phyloP scores from a whole-genome alignment of 2,797 vertebrate species.

The Typhlichthys eigenmanni region DNA sequence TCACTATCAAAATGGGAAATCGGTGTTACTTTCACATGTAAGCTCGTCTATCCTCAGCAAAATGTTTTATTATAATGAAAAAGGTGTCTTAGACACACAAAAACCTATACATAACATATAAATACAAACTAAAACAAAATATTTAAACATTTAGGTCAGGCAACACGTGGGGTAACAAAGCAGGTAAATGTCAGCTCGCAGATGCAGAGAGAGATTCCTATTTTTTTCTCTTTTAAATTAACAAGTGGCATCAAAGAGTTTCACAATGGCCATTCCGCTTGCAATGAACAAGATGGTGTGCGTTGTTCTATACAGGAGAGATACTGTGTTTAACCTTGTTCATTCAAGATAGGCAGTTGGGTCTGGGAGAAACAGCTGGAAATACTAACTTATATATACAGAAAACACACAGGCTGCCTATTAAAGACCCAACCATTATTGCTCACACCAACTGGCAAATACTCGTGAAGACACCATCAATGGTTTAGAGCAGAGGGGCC shows the following conservation, averaged over 20 bases:
- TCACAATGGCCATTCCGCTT: conserved; percentile 21
- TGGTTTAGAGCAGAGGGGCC: conserved; percentile 54
- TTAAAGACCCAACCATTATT: conserved; percentile 45
- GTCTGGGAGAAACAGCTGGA: conserved; percentile 10
- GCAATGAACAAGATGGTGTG: conserved; percentile 10
- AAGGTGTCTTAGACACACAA: background rate
- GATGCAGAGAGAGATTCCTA: background rate
- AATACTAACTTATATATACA: conserved; percentile 32
- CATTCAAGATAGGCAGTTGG: conserved; percentile 14
- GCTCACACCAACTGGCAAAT: conserved; percentile 46
- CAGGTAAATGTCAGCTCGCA: background rate
- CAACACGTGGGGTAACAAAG: conserved; percentile 21
- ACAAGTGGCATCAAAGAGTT: conserved; percentile 29
- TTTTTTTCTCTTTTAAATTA: conserved; percentile 5
- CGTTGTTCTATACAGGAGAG: conserved; percentile 35
- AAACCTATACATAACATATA: background rate
- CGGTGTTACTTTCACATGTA: background rate
- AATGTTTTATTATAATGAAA: background rate
- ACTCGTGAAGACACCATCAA: conserved; percentile 39
- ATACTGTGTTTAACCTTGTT: conserved; percentile 9
- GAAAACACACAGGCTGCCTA: conserved; percentile 1
- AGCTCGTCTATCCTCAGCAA: background rate
- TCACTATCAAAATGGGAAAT: conserved; percentile 18
- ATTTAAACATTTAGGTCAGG: conserved; percentile 15
- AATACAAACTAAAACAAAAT: conserved; percentile 4